Base-by-base conservation (phyloP, 2,797 vertebrate genomes). In the Aldrovandia affinis region DNA sequence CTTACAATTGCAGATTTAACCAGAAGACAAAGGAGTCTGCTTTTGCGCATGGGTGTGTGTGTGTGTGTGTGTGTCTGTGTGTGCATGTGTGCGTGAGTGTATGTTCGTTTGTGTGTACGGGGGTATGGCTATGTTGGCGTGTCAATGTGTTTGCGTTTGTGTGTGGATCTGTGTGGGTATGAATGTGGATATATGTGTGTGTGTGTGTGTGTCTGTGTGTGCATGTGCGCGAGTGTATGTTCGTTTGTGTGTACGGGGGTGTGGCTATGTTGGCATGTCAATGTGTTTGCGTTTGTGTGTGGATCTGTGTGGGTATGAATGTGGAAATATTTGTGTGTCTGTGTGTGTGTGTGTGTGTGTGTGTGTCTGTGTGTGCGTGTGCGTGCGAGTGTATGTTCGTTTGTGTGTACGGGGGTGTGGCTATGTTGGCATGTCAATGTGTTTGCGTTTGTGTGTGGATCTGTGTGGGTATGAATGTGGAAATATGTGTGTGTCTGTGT, bases 381-480 rank as follows among this genome's bases (percentile, higher is more conserved):
- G 52, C 20, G 59, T 14, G 47, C 73, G 42, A 36, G 80, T 42
- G 81, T 80, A 28, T 42, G 44, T 78, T 36, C 10, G 9, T 28
- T 78, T n/a, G 39, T 30, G 12, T n/a, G 20, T 30, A 15, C 25
- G 65, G 14, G 30, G 33, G 65, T 18, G 65, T 0, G 0, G 85
- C 82, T 84, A 59, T 59, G 84, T 84, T 81, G 8, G 83, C 70
- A 65, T 77, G 82, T 78, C 73, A 50, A 86, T 85, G 83, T 47
- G 28, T 28, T 39, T 8, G 15, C 36, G 65, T 28, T 39, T 8
- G 15, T 70, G 65, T 15, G 28, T 33, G 28, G 30, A 8, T 12
- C 30, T 70, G 30, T 39, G 33, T 36, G 65, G 4, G 2, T 70
- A 30, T 70, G 14, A 18, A 14, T 18, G 3, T 18, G 30, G 18